phyloP scores from a whole-genome alignment of 1,140 invertebrate species.

The Eriosoma lanigerum region DNA sequence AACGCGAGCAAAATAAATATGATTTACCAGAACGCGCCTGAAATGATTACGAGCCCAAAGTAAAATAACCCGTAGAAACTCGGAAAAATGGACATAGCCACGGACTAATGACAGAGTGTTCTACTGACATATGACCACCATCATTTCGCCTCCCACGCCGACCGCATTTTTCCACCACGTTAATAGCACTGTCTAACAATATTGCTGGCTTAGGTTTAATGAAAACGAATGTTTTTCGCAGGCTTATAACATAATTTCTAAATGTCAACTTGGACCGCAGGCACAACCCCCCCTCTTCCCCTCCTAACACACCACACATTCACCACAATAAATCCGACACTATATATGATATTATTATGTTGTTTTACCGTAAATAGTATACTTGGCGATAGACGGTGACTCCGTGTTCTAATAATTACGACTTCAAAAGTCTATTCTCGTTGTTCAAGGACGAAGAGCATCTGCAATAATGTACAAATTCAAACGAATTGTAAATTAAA shows the following conservation, averaged over 20 bases:
- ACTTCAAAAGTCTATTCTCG: too few relatives aligned
- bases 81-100: not conserved
- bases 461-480: too few relatives aligned
- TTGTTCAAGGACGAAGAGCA: too few relatives aligned
- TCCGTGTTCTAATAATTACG: too few relatives aligned
- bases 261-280: constrained; percentile 1
- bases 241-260: constrained; percentile 35
- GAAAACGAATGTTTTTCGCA: constrained; percentile 31
- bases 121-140: not conserved
- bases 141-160: not conserved
- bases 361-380: not conserved
- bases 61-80: not conserved
- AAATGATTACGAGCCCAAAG: too few relatives aligned
- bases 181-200: constrained; percentile 26
- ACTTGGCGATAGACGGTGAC: too few relatives aligned
- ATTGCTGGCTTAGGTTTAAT: constrained; percentile 14
- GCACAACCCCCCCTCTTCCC: too few relatives aligned
- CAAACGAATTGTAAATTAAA: too few relatives aligned
- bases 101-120: not conserved
- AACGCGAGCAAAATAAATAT: not conserved
- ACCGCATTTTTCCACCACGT: not conserved
- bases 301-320: too few relatives aligned
- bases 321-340: not conserved
- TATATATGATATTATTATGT: not conserved
- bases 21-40: not conserved